These are phyloP conservation scores for Petrophora chlorosata DNA, from an alignment of 2,888 invertebrate genomes.

Conservation along the genomic window DNA sequence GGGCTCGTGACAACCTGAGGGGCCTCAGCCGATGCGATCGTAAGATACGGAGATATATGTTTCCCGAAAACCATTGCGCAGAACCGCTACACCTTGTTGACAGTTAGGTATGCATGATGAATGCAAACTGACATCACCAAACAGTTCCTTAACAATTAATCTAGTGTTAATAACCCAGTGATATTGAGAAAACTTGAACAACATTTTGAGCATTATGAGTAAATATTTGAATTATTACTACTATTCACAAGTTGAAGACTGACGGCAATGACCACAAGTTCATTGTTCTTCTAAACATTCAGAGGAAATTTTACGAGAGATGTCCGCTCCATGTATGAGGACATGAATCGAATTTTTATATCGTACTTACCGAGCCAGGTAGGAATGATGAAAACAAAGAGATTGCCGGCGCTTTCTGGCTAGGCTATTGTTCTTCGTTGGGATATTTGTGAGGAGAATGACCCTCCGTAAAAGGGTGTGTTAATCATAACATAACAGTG, in stretches of 20 bases:
- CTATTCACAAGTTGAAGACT: conserved; percentile 25
- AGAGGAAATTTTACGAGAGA: conserved; percentile 75
- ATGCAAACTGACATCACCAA: neutral
- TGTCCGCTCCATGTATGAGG: conserved; percentile 53
- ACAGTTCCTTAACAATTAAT: neutral
- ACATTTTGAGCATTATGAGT: neutral
- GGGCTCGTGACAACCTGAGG: conserved; percentile 19
- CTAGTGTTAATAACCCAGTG: conserved; percentile 19
- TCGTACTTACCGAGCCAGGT: conserved; percentile 61
- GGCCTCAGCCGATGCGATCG: conserved; percentile 43
- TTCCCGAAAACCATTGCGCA: conserved; percentile 53
- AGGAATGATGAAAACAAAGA: conserved; percentile 70
- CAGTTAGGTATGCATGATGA: conserved; percentile 47
- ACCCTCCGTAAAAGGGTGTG: conserved; percentile 66
- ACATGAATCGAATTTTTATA: conserved; percentile 78
- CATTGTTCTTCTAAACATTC: conserved; percentile 65
- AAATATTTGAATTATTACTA: conserved; percentile 19
- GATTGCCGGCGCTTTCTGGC: conserved; percentile 68
- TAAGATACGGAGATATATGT: conserved; percentile 41
- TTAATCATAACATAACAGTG: conserved; percentile 63
- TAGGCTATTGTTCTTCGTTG: conserved; percentile 67
- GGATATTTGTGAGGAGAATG: conserved; percentile 67
- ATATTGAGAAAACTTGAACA: conserved; percentile 8
- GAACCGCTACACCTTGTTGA: conserved; percentile 48
- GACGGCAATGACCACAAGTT: conserved; percentile 52